Percentiles rank a stretch among this genome's conserved stretches.
Evolutionary conservation across 2,888 invertebrate genomes (phyloP).

Genomic region (Lampropteryx suffumata): DNA sequence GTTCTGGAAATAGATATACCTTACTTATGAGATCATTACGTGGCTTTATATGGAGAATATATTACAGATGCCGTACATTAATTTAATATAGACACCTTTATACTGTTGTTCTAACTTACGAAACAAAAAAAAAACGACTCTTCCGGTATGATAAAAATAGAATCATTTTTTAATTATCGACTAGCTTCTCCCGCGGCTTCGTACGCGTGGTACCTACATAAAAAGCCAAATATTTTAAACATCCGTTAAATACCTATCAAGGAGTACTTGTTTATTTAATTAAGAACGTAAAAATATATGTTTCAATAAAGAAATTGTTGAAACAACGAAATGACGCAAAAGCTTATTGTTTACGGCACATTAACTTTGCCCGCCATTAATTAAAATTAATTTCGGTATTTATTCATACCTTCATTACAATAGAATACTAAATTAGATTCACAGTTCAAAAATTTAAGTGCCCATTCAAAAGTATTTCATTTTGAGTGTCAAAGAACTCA

Average conservation of each 20-base stretch:
- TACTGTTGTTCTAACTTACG: conserved; percentile 3
- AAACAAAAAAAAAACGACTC: not conserved
- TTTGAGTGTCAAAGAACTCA: conserved; percentile 37
- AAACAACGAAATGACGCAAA: conserved; percentile 15
- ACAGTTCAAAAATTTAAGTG: conserved; percentile 37
- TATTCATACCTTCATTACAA: conserved; percentile 31
- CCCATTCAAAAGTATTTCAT: conserved; percentile 36
- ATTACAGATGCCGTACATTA: conserved; percentile 17
- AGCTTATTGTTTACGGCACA: conserved; percentile 24
- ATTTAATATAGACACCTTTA: conserved; percentile 14
- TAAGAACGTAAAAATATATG: not conserved
- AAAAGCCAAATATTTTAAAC: too few relatives aligned
- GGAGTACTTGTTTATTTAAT: too few relatives aligned
- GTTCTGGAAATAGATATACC: conserved; percentile 17
- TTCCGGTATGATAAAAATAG: too few relatives aligned
- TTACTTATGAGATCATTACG: conserved; percentile 20
- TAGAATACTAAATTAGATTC: conserved; percentile 30
- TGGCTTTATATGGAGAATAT: conserved; percentile 17
- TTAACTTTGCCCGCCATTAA: conserved; percentile 22
- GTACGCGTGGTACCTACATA: too few relatives aligned
- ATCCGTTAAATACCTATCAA: too few relatives aligned
- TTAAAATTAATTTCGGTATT: conserved; percentile 29
- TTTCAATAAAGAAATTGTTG: conserved; percentile 5
- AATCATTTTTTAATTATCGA: too few relatives aligned
- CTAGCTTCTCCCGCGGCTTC: too few relatives aligned